Evolutionary conservation across 2,888 invertebrate species (phyloP), one percentile per base, ranked within the genome.

Genomic region (Helleia helle): DNA sequence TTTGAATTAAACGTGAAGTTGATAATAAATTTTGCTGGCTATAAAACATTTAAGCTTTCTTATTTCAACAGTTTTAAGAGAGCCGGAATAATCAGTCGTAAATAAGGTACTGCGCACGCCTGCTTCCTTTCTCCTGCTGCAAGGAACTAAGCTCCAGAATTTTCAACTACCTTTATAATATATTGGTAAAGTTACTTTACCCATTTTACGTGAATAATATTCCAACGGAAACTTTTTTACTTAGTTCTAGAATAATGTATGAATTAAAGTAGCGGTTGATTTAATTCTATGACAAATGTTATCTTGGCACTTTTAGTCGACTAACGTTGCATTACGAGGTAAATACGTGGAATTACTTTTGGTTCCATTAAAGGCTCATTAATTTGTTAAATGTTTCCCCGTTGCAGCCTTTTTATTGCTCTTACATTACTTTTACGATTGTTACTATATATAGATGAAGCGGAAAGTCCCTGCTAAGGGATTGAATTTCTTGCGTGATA

Each of bases 21-120:
- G 38, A 30, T 30, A 41, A 38, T 28, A 31, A 38, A 13, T 44
- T 30, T 31, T 14, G 24, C 22, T 28, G 29, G 39, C 41, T 7
- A 5, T 2, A 5, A 8, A 22, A 8, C 8, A 2, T 22, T 22
- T 22, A 22, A 22, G 22, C 22, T 22, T 8, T 22, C 22, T 34
- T 34, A 72, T 73, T 72, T 68, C 67, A 68, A 57, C 55, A 61
- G 63, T 68, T 59, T 58, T 55, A 56, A 52, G 51, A 47, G 62
- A 59, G 58, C 71, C 74, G 76, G 76, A 80, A 75, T 70, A 63
- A 59, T 64, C 54, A 65, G 63, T 74, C 76, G 74, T 80, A 79
- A 81, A 79, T 79, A 79, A 75, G 51, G 49, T 65, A 63, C 65
- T 64, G 62, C 64, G 63, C 67, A 64, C 68, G 66, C 62, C 57